These are phyloP conservation scores for Drosophila gunungcola DNA, from an alignment of 1,140 invertebrate species.

Conservation along the genomic window DNA sequence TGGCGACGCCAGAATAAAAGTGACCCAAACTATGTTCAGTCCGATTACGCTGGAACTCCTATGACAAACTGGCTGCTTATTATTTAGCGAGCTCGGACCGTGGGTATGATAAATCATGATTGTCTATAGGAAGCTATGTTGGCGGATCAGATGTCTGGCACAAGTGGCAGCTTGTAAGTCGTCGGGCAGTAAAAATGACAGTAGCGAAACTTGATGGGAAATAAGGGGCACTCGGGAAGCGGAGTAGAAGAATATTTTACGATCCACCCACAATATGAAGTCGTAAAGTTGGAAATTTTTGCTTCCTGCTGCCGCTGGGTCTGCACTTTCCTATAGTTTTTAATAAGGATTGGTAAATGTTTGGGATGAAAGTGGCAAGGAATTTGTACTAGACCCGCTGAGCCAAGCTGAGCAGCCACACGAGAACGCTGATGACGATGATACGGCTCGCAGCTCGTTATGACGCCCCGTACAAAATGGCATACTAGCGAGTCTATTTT, in stretches of 20 bases:
- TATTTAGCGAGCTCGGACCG: conserved; percentile 50
- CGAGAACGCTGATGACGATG: conserved; percentile 34
- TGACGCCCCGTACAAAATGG: conserved; percentile 43
- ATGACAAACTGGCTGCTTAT: conserved; percentile 79
- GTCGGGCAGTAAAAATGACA: conserved; percentile 68
- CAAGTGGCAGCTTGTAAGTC: conserved; percentile 72
- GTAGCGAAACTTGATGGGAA: conserved; percentile 32
- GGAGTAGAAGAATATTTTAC: conserved; percentile 66
- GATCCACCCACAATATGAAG: conserved; percentile 82
- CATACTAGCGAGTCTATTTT: conserved; percentile 50
- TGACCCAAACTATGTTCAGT: conserved; percentile 9
- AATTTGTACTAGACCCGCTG: conserved; percentile 51
- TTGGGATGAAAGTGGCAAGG: conserved; percentile 38
- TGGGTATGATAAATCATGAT: conserved; percentile 62
- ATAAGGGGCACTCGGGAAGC: conserved; percentile 16
- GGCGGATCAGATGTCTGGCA: conserved; percentile 59
- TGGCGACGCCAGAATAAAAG: conserved; percentile 22
- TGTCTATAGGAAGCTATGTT: conserved; percentile 13
- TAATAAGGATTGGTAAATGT: conserved; percentile 76
- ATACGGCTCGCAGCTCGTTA: conserved; percentile 43
- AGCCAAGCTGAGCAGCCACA: conserved; percentile 15
- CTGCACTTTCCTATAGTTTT: conserved; percentile 74
- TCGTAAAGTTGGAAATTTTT: conserved; percentile 80
- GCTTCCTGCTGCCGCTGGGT: conserved; percentile 69
- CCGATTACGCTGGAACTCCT: conserved; percentile 48